These are phyloP conservation scores for Chelonus formosanus DNA, from an alignment of 2,888 invertebrate species.

Conservation along the genomic window DNA sequence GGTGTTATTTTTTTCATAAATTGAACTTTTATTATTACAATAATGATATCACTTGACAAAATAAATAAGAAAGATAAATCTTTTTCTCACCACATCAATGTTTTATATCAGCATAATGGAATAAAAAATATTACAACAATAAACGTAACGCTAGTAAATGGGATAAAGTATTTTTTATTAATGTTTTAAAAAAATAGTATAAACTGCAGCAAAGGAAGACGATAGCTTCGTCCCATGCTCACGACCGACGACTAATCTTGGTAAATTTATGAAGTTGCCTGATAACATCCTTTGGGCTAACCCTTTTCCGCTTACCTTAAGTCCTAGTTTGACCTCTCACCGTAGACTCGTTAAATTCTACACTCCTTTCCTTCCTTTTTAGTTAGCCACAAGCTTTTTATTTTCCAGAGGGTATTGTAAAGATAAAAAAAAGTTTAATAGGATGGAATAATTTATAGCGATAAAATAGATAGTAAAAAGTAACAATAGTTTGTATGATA, in stretches of 20 bases:
- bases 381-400: constrained; percentile 16
- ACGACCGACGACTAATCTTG: constrained; percentile 53
- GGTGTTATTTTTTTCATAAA: too few relatives aligned
- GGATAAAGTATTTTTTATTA: constrained; percentile 25
- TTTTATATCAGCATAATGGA: too few relatives aligned
- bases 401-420: constrained; percentile 5
- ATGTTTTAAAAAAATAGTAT: constrained; percentile 7
- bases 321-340: constrained; percentile 43
- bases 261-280: constrained; percentile 55
- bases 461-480: constrained; percentile 1
- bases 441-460: constrained; percentile 5
- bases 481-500: constrained; percentile 3
- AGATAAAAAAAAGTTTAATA: not conserved
- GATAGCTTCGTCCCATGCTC: constrained; percentile 33
- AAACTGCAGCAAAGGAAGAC: constrained; percentile 32
- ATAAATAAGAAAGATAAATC: too few relatives aligned
- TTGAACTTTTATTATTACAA: too few relatives aligned
- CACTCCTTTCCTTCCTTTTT: constrained; percentile 28
- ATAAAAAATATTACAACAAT: not conserved
- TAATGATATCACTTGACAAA: too few relatives aligned
- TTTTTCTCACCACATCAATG: too few relatives aligned
- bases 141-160: constrained; percentile 1
- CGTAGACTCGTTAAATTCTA: constrained; percentile 35
- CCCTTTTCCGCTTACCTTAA: constrained; percentile 55
- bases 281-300: constrained; percentile 52